Conservation (phyloP, 2,113 vertebrate species). For the Amphiprion percula region DNA sequence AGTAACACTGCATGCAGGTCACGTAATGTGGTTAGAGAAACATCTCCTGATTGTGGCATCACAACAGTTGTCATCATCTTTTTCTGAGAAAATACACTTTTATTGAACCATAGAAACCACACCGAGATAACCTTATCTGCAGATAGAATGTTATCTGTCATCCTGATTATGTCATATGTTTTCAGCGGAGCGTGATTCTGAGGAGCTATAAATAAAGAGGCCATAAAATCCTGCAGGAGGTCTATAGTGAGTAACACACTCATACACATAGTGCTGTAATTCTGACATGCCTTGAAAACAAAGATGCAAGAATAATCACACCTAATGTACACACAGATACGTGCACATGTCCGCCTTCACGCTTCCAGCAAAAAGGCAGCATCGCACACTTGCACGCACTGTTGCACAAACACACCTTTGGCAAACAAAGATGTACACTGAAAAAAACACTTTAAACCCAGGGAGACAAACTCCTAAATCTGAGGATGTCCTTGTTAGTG, state of each 20-base stretch:
- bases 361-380: background rate
- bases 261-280: constrained; percentile 10
- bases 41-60: constrained; percentile 13
- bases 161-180: constrained; percentile 77
- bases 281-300: constrained; percentile 49
- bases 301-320: constrained; percentile 39
- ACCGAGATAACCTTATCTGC: constrained; percentile 72
- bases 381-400: background rate
- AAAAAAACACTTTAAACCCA: constrained; percentile 43
- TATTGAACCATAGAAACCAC: constrained; percentile 46
- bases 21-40: constrained; percentile 22
- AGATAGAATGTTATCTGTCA: constrained; percentile 74
- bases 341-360: constrained; percentile 16
- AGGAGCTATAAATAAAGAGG: constrained; percentile 74
- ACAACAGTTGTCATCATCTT: constrained; percentile 22
- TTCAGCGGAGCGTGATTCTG: constrained; percentile 60
- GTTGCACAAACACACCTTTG: constrained; percentile 50
- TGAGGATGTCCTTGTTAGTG: constrained; percentile 81
- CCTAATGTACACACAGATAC: constrained; percentile 19
- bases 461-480: constrained; percentile 73
- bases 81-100: constrained; percentile 43
- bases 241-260: constrained; percentile 19
- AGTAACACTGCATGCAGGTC: background rate
- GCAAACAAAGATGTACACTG: constrained; percentile 37
- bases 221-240: constrained; percentile 61